Base-by-base conservation (phyloP, 2,797 vertebrate species). In the Syncerus caffer region DNA sequence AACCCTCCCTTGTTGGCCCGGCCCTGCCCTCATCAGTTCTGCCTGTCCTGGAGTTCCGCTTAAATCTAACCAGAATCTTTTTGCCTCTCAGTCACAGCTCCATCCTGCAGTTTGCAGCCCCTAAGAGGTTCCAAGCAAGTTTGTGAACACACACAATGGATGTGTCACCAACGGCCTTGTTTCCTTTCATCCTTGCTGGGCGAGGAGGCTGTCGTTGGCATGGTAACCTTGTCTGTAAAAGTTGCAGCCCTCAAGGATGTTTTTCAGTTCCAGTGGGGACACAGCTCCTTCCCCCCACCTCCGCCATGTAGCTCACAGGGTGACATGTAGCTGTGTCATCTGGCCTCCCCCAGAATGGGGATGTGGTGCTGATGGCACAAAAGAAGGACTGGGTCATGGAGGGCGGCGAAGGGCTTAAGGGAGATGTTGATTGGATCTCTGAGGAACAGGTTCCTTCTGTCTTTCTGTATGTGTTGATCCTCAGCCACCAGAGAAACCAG, bases 141-240 rank as follows among this genome's bases (percentile, higher is more conserved):
- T 60, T 95, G 60, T 94, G 93, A 89, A 89, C 86, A 88, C 74
- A 96, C 95, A 98, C 95, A 97, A 96, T 96, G 92, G 95, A 95
- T 96, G 90, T 95, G 87, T 98, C 98, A 96, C 97, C 94, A 91
- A 74, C 17, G 38, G 97, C 94, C 97, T 97, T 95, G 80, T 93
- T 98, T 97, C 96, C 94, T 96, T 98, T 98, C 87, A 94, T 98
- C 94, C 90, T 89, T 85, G 93, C 95, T 95, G 95, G 96, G 84
- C 90, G 94, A 96, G 93, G 88, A 98, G 90, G 88, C 96, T 97
- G 96, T 93, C 1, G 98, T 98, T 98, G 98, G 98, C 97, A 98
- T 98, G 98, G 98, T 98, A 98, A 98, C 98, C 95, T 97, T 97
- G 91, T 89, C 93, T 96, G 78, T 95, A 85, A 90, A 97, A 98